Base-by-base conservation (phyloP, 2,113 vertebrate species). In the Lipotes vexillifer region DNA sequence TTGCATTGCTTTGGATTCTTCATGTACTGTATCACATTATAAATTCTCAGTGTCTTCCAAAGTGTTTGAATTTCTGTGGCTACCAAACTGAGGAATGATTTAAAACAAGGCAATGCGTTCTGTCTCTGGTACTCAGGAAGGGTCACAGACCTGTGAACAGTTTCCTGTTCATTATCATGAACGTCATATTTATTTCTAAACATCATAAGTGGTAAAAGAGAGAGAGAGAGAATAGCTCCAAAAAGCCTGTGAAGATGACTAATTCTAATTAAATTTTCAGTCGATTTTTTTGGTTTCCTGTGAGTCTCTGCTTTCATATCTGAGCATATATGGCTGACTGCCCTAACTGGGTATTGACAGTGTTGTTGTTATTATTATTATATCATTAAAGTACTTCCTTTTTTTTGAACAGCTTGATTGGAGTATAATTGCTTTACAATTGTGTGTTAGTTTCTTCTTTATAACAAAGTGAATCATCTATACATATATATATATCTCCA, bases 81-180 rank as follows among this genome's bases (percentile, higher is more conserved):
- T 72, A n/a, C 66, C 69, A 96, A 52, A 83, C 81, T 41, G 88
- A 94, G 83, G 31, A 91, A 68, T 78, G 61, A 92, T 95, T 96
- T 83, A 90, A 97, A 90, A 36, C 57, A 93, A 36, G 5, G 46
- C 89, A 97, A 75, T 71, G 23, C 1, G 11, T 93, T 96, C 96
- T 85, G 52, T 71, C n/a, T 88, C 25, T 94, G 0, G 0, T 94
- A 87, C 38, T 97, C 63, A 72, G 66, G 61, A 96, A 97, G 41
- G 29, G 36, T 72, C 82, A 95, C 25, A 95, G 23, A 86, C n/a
- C 41, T 88, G 11, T 77, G 41, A 93, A 59, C n/a, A 44, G 55
- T 98, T 97, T 93, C 2, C 81, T 93, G 61, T 98, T 41, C 31
- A 94, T 98, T 98, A 88, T 98, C 86, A 90, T 94, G 97, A 96